Evolutionary conservation across 1,140 invertebrate species (phyloP), one percentile per base, ranked within the genome.

Genomic region (Lordiphosa collinella): DNA sequence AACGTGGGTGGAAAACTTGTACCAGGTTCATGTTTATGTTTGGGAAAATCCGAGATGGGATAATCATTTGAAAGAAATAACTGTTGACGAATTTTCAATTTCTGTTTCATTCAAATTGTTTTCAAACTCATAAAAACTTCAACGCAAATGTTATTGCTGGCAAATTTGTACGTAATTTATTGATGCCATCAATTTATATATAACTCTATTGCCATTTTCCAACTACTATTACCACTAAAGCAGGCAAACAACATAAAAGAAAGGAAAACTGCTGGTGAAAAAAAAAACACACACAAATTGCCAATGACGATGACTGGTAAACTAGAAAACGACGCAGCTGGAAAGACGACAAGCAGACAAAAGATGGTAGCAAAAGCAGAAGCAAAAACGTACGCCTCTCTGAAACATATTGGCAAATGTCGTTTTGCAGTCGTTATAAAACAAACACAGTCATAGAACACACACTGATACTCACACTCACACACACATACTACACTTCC

Each of bases 351-450:
- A 9, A 35, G 11, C 14, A n/a, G 18, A 29, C 29, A 18, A 11
- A 10, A 34, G 46, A 31, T 14, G 35, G 31, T 16, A 25, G 32
- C 32, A 16, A 60, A 47, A 41, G 47, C 32, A 66, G 53, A 59
- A 31, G 25, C 18, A 36, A 12, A 35, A 16, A 32, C 8, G 13
- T 16, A 35, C 25, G 32, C 63, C 22, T 53, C 40, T 43, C 18
- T 48, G 41, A 67, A 74, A 63, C 71, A 58, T 75, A 75, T 75
- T 75, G 74, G 68, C 63, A 79, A 79, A 79, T 69, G 74, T 74
- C 68, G 44, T 18, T 38, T 9, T 44, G 41, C 48, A 58, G 68
- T 61, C 56, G 72, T 78, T 78, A 68, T 59, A 79, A 78, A 73
- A 78, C 73, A 79, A 79, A 79, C 68, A 53, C 22, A 16, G 18